Evolutionary conservation across 1,140 invertebrate genomes (phyloP), one percentile per base, ranked within the genome.

Genomic region (Druon quercuslanigerum): DNA sequence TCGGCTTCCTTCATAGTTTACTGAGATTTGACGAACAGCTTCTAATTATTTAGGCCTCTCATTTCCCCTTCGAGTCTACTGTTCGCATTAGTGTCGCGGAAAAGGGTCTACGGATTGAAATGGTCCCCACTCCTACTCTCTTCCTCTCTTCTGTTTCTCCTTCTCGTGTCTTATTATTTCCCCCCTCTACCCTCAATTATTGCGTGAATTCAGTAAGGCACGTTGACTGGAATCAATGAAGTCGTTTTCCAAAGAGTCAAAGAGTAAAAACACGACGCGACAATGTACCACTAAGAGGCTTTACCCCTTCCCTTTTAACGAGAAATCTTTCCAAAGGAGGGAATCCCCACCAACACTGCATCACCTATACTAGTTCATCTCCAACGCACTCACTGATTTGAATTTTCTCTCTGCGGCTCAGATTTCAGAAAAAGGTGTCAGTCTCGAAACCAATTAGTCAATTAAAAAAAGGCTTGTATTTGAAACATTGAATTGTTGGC

Each of bases 271-370:
- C 87, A 82, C 84, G 79, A 82, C 84, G 79, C 83, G 78, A 74
- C 77, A 85, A 87, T 87, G 88, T 88, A 89, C 86, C 87, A 88
- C 85, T 87, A 87, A 83, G 74, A 83, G 87, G 85, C 87, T 79
- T 85, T 90, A 90, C 87, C 88, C 90, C 89, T 88, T 88, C 90
- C 81, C 54, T 60, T 40, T n/a, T 13, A 51, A 52, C 56, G 25
- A 40, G 79, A 82, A 73, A 74, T 57, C 57, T 75, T 72, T 66
- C 56, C 75, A 73, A 66, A 52, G 72, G 72, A 72, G 75, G 78
- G 70, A 81, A 76, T 84, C 81, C 82, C 79, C 82, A 80, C 79
- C 83, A 80, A 79, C 82, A 77, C 25, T 57, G 72, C 16, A 46
- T 52, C 66, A 75, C 78, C 72, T 81, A 77, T 82, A 82, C 79